Evolutionary conservation across 2,888 invertebrate genomes (phyloP).

Genomic region (Ichneumoninae sp.): DNA sequence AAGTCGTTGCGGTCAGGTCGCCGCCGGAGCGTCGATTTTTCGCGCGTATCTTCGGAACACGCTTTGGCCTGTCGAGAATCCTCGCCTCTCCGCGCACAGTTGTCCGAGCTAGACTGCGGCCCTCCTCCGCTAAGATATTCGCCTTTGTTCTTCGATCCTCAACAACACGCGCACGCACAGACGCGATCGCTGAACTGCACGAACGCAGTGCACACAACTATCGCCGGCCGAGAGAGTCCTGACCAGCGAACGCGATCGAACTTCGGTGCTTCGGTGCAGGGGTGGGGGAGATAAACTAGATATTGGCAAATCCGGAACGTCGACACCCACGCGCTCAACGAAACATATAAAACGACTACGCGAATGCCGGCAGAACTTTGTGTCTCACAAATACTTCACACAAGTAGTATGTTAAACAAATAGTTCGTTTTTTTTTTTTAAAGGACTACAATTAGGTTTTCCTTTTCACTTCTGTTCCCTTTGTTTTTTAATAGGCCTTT

Average conservation of each 20-base stretch:
- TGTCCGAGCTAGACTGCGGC: background rate
- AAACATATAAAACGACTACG: background rate
- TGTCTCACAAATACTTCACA: background rate
- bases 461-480: background rate
- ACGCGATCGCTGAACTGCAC: background rate
- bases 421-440: background rate
- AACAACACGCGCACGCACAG: background rate
- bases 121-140: conserved; percentile 12
- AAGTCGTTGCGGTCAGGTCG: background rate
- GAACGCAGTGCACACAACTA: conserved; percentile 44
- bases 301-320: background rate
- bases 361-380: background rate
- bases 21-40: background rate
- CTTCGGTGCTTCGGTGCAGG: background rate
- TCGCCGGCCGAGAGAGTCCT: conserved; percentile 17
- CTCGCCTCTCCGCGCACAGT: background rate
- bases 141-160: conserved; percentile 38
- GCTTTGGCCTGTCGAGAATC: background rate
- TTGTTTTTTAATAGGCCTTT: conserved; percentile 9
- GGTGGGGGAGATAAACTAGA: background rate
- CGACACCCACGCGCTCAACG: background rate
- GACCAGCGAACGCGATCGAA: conserved; percentile 2
- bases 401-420: background rate
- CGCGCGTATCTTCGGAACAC: background rate
- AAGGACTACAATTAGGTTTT: background rate